Evolutionary conservation across 2,113 vertebrate species (phyloP), one percentile per base, ranked within the genome.

Genomic region (Arvicanthis niloticus): DNA sequence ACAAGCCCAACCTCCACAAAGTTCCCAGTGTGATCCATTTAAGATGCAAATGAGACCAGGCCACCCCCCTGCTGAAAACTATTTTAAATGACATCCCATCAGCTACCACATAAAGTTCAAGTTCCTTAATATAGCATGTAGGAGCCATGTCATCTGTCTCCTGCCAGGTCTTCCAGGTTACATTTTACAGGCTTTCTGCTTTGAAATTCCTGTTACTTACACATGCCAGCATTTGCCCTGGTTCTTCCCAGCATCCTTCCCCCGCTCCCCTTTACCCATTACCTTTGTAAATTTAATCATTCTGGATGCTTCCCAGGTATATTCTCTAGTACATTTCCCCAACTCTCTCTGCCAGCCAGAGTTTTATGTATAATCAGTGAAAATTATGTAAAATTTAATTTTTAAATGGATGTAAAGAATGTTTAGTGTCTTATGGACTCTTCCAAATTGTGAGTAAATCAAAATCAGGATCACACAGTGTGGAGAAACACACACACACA

Each of bases 31-130:
- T 29, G 37, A 93, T 94, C 72, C 89, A 86, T 86, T 97, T 97
- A 94, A 97, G 80, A 96, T 95, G 96, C 82, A 96, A 97, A 97
- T 94, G 42, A 96, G 34, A 42, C 91, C 37, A 56, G 92, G 72
- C 85, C 89, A 91, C 42, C 48, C n/a, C 90, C 60, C 91, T 42
- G 76, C 89, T 91, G 89, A 92, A 94, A 95, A 86, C 29, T 80
- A 95, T 80, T 93, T 94, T 60, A 60, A 95, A 91, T 95, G 87
- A n/a, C 29, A 42, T 85, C 90, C 87, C 68, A 76, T 96, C 84
- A 84, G 48, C 87, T 29, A n/a, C 86, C 62, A 65, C 42, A 94
- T 94, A 93, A 95, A 95, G 84, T 97, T 97, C 93, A 94, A 95
- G 77, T 73, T 96, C 29, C 67, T 95, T 96, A 96, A 97, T 91